Conservation (phyloP, 2,888 invertebrate species). For the Junonia oenone region DNA sequence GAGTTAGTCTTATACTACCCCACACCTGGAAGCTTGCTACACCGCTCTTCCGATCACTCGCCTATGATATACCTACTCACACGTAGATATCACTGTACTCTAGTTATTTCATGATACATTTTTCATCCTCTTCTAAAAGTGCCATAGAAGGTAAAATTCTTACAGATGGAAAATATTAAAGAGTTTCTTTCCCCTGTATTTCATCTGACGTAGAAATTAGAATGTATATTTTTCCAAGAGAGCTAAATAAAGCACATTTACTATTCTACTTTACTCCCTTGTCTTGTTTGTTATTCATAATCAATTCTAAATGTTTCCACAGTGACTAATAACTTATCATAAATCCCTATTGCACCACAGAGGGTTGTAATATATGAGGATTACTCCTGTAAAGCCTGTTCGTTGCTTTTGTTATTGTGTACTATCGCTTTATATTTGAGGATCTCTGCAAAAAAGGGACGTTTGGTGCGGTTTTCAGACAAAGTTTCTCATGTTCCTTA, state of each 20-base stretch:
- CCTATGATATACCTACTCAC: slow-evolving; percentile 17
- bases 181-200: no score
- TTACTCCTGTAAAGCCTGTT: slow-evolving; percentile 55
- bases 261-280: slow-evolving; percentile 51
- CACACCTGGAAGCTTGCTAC: slow-evolving; percentile 56
- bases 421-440: slow-evolving; percentile 29
- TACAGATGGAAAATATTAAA: not conserved
- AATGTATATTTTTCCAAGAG: not conserved
- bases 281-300: slow-evolving; percentile 71
- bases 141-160: not conserved
- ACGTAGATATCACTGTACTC: not conserved
- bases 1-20: slow-evolving; percentile 81
- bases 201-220: not conserved
- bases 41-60: slow-evolving; percentile 44
- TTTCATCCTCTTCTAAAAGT: not conserved
- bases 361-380: slow-evolving; percentile 65
- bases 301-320: slow-evolving; percentile 68
- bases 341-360: slow-evolving; percentile 69
- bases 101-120: not conserved
- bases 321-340: slow-evolving; percentile 71
- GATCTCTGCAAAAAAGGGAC: slow-evolving; percentile 28
- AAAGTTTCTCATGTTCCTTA: slow-evolving; percentile 3
- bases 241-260: slow-evolving; percentile 30
- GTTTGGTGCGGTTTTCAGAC: slow-evolving; percentile 18
- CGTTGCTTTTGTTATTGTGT: slow-evolving; percentile 42